Base-by-base conservation (phyloP, 2,797 vertebrate genomes). In the Leucoraja ocellata region DNA sequence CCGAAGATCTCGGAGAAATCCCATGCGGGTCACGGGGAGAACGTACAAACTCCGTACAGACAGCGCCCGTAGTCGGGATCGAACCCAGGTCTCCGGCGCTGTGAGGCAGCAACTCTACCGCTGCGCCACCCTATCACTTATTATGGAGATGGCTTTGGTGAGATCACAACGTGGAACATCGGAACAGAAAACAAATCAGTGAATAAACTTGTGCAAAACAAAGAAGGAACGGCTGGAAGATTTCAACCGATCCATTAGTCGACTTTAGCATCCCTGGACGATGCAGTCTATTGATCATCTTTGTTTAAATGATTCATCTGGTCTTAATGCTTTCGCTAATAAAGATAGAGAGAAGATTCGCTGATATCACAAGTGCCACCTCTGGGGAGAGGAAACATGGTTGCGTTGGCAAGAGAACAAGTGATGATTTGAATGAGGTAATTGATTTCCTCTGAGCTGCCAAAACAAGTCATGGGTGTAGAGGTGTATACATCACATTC, bases 361-460 rank as follows among this genome's bases (percentile, higher is more conserved):
- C 10, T 36, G 77, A 78, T 78, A 78, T 78, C 77, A n/a, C 32
- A 11, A 78, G n/a, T 78, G 32, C 77, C 77, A 78, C 32, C 77
- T 36, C 77, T 78, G 32, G 77, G 77, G 77, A 32, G 36, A 78
- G 71, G 32, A 16, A 78, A 78, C 77, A 78, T 78, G 77, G 77
- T 32, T 36, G 77, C 18, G 4, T 32, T 36, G 32, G 32, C n/a
- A 36, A 16, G 77, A 14, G 32, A 36, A 78, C 77, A 78, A 78
- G 77, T 78, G 77, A 78, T 78, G 77, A 78, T 36, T 78, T 78
- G 77, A 78, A 78, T 78, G 77, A 78, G 32, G 77, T 78, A 36
- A 78, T 78, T 78, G 77, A 78, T 78, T 78, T 78, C 32, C n/a
- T 36, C n/a, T 36, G 77, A 32, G 2, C 77, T 78, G 77, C n/a